A percentile compares a stretch with the other conserved stretches of the same genome.
Conservation (phyloP, 2,888 invertebrate species). For the Amphipoea oculea region DNA sequence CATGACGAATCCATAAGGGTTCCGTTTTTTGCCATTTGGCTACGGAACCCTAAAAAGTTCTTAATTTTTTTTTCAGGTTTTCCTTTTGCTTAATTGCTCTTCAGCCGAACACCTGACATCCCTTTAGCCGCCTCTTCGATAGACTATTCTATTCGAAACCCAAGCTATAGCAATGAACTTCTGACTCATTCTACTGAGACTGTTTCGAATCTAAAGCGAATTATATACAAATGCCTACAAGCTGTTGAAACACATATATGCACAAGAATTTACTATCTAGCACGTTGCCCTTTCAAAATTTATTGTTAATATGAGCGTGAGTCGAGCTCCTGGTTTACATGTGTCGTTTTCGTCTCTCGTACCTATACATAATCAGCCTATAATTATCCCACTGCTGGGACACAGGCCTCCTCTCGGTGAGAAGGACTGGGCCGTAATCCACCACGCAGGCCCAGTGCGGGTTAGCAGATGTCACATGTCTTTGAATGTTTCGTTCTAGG, state of each 20-base stretch:
- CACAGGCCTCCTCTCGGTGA: too few relatives aligned
- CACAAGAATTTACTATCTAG: constrained; percentile 22
- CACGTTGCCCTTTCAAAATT: constrained; percentile 34
- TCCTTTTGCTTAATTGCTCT: background rate
- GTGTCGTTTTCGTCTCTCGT: background rate
- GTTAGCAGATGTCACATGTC: too few relatives aligned
- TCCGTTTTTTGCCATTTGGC: too few relatives aligned
- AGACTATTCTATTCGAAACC: constrained; percentile 3
- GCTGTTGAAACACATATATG: constrained; percentile 23
- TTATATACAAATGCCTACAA: constrained; percentile 19
- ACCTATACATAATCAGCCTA: too few relatives aligned
- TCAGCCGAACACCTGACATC: constrained; percentile 3
- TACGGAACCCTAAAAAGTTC: too few relatives aligned
- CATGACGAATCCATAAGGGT: too few relatives aligned
- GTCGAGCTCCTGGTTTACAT: constrained; percentile 12
- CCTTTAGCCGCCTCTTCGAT: background rate
- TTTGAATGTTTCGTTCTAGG: too few relatives aligned
- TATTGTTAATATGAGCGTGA: constrained; percentile 20
- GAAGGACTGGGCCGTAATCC: too few relatives aligned
- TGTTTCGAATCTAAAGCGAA: constrained; percentile 14
- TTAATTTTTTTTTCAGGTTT: background rate
- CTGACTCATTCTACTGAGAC: constrained; percentile 37
- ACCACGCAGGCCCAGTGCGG: too few relatives aligned
- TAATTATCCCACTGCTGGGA: too few relatives aligned
- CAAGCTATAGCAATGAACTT: background rate